These are phyloP conservation scores for Caenorhabditis sp. DNA, from an alignment of 2,888 invertebrate genomes.

Conservation along the genomic window DNA sequence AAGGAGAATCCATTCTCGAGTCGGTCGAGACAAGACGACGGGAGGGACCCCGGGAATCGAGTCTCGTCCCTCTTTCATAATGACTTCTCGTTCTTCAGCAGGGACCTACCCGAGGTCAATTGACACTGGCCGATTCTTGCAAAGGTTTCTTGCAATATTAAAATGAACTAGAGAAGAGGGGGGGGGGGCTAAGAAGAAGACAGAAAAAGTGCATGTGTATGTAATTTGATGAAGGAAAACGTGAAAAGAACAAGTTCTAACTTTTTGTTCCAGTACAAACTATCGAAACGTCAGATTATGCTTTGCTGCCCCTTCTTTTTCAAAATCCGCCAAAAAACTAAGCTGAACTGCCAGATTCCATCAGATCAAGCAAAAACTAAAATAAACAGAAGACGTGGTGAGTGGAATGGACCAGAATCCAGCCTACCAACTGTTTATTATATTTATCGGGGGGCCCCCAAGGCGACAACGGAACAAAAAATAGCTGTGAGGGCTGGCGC, in stretches of 20 bases:
- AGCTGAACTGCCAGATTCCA: conserved; percentile 2
- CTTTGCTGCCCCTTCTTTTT: not conserved
- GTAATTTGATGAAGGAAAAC: conserved; percentile 27
- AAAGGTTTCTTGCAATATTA: no score
- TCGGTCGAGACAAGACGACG: conserved; percentile 9
- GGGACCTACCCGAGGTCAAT: conserved; percentile 40
- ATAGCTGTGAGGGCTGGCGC: conserved; percentile 13
- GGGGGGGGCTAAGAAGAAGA: not conserved
- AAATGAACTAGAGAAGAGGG: no score
- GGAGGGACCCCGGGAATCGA: conserved; percentile 12
- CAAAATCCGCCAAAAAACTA: conserved; percentile 15
- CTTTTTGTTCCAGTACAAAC: not conserved
- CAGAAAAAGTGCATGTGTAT: conserved; percentile 43
- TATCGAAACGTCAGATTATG: not conserved
- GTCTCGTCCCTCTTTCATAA: conserved; percentile 27
- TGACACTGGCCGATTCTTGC: no score
- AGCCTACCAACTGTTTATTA: conserved; percentile 52
- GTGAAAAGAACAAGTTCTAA: conserved; percentile 12
- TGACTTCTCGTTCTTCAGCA: conserved; percentile 45
- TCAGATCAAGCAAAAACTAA: conserved; percentile 15
- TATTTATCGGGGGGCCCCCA: conserved; percentile 39
- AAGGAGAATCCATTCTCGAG: conserved; percentile 35
- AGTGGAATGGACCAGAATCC: no score
- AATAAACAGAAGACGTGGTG: conserved; percentile 35
- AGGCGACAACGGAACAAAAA: conserved; percentile 33